A percentile compares a stretch with the other conserved stretches of the same genome.
Evolutionary conservation across 1,140 invertebrate species (phyloP).

Genomic region (Aphidius gifuensis): DNA sequence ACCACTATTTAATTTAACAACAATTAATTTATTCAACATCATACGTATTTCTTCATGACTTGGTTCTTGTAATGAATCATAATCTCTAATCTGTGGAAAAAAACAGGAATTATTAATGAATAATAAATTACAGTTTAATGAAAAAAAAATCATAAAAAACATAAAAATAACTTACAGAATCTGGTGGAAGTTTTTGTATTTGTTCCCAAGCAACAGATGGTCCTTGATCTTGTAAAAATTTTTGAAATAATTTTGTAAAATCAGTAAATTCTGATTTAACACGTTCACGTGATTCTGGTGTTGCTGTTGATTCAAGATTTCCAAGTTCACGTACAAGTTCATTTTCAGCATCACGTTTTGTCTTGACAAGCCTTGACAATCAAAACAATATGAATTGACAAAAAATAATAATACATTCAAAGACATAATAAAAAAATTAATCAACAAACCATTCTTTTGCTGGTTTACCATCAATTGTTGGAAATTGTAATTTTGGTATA

Average conservation of each 20-base stretch:
- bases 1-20: conserved; percentile 98
- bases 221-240: conserved; percentile 82
- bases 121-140: conserved; percentile 1
- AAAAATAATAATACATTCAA: too few relatives aligned
- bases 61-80: conserved; percentile 69
- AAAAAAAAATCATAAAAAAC: conserved; percentile 5
- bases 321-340: conserved; percentile 78
- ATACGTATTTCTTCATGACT: conserved; percentile 66
- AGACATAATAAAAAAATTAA: too few relatives aligned
- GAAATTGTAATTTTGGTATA: conserved; percentile 51
- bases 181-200: conserved; percentile 83
- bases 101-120: conserved; percentile 9
- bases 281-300: conserved; percentile 54
- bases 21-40: conserved; percentile 92
- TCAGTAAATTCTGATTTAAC: conserved; percentile 72
- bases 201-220: conserved; percentile 89
- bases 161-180: conserved; percentile 61
- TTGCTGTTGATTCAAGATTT: conserved; percentile 66
- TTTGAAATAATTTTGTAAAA: conserved; percentile 79
- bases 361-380: too few relatives aligned
- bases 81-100: conserved; percentile 65
- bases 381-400: too few relatives aligned
- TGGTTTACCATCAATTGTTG: conserved; percentile 47
- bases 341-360: conserved; percentile 82
- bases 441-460: too few relatives aligned